Percentiles rank a stretch among this genome's conserved stretches.
phyloP scores from a whole-genome alignment of 2,888 invertebrate genomes.

The Orthonychiurus folsomi region DNA sequence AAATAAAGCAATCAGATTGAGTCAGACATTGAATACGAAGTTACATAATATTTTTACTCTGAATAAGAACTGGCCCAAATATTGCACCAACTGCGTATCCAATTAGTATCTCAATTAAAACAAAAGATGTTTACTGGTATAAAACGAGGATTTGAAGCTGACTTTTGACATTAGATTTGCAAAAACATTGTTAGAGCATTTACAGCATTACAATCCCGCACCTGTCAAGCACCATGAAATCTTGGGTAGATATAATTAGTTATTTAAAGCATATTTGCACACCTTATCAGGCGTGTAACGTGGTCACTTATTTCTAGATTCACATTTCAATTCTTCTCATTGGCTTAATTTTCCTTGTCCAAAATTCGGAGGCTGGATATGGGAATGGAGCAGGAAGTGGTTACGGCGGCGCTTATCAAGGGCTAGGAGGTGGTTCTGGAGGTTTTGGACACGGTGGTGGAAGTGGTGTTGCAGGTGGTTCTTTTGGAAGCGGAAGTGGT shows the following conservation, averaged over 20 bases:
- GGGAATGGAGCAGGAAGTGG: conserved; percentile 25
- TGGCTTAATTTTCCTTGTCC: background rate
- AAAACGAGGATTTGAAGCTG: background rate
- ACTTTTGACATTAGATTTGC: background rate
- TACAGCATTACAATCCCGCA: no score
- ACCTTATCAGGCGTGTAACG: background rate
- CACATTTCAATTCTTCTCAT: background rate
- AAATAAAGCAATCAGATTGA: no score
- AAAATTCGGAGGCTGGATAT: conserved; percentile 16
- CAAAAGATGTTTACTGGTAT: background rate
- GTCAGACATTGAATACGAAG: no score
- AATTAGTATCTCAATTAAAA: background rate
- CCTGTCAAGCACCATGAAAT: no score
- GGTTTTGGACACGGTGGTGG: conserved; percentile 23
- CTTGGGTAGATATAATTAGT: no score
- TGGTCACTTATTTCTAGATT: background rate
- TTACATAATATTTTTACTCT: no score
- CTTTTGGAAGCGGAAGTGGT: conserved; percentile 15
- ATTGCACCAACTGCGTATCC: background rate
- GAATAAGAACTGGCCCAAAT: no score
- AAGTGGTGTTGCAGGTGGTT: conserved; percentile 19
- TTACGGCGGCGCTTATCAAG: conserved; percentile 18
- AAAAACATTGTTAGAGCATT: no score
- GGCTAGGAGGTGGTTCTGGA: conserved; percentile 19
- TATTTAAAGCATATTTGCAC: no score